Conservation (phyloP, 2,113 vertebrate genomes). For the Hippolais icterina region DNA sequence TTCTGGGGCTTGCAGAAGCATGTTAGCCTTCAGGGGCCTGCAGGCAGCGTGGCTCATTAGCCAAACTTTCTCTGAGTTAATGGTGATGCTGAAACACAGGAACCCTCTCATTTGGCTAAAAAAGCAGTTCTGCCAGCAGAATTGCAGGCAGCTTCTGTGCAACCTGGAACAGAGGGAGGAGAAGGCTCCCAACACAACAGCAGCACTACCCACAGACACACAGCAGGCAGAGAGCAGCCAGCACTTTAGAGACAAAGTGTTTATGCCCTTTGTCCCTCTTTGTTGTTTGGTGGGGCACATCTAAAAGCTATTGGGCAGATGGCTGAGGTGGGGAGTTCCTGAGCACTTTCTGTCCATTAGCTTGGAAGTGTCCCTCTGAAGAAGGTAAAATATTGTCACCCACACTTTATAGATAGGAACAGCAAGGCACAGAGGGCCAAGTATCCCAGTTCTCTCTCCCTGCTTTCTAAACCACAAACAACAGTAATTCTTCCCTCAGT, state of each 20-base stretch:
- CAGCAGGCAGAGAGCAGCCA: background rate
- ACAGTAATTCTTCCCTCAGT: background rate
- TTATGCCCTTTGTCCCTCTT: background rate
- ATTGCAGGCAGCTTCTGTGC: background rate
- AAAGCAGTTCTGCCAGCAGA: background rate
- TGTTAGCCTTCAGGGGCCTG: background rate
- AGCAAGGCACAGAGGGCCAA: background rate
- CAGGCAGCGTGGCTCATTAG: background rate
- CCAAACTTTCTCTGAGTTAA: background rate
- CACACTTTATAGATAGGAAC: background rate
- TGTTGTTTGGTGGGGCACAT: background rate
- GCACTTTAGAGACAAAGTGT: background rate
- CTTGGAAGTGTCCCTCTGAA: background rate
- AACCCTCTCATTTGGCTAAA: background rate
- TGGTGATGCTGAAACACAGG: background rate
- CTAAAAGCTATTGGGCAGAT: background rate
- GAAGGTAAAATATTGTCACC: background rate
- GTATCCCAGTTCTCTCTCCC: background rate
- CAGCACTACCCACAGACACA: background rate
- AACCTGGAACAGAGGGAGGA: background rate
- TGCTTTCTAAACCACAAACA: background rate
- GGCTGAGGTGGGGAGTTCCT: background rate
- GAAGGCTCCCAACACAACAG: background rate
- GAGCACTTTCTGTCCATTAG: background rate
- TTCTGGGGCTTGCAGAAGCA: background rate